Evolutionary conservation across 2,888 invertebrate species (phyloP), one percentile per base, ranked within the genome.

Genomic region (Xanthorhoe spadicearia): DNA sequence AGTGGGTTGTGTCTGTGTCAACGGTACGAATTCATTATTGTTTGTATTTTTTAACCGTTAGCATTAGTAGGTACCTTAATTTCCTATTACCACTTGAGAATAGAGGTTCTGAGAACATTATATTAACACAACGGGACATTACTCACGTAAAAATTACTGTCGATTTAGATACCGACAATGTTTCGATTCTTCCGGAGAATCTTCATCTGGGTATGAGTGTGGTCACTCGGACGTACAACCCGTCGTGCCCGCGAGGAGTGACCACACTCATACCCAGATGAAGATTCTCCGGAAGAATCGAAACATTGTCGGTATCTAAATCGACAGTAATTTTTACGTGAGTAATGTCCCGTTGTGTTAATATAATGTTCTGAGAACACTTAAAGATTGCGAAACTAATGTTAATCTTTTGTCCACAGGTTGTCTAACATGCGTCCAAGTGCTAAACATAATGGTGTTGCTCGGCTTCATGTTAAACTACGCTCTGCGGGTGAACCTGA

Each of bases 401-500:
- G 17, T 48, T 17, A 48, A 48, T 17, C 17, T 46, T 50, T 62
- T 66, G 55, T 64, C 80, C 93, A 4, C 94, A 96, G 96, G 95
- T 87, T 91, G 94, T 74, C 86, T 96, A 87, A 94, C 96, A 94
- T 97, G 97, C 88, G 96, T 96, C 56, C 96, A 96, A 93, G 95
- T 97, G 61, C 88, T 97, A 75, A 97, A 97, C 90, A 93, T 97
- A 66, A 96, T 97, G 96, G 97, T 97, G 62, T 96, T 97, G 74
- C 92, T 97, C 71, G 97, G 97, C 69, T 97, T 97, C 90, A 97
- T 97, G 97, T 94, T 97, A 92, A 97, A 97, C 92, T 98, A 97
- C 94, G 97, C 97, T 88, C 91, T 97, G 38, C 94, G 97, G 58
- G 97, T 97, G 63, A 97, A 97, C 90, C 94, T 97, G 61, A 97